Evolutionary conservation across 2,888 invertebrate genomes (phyloP), one percentile per base, ranked within the genome.

Genomic region (Acronicta psi): DNA sequence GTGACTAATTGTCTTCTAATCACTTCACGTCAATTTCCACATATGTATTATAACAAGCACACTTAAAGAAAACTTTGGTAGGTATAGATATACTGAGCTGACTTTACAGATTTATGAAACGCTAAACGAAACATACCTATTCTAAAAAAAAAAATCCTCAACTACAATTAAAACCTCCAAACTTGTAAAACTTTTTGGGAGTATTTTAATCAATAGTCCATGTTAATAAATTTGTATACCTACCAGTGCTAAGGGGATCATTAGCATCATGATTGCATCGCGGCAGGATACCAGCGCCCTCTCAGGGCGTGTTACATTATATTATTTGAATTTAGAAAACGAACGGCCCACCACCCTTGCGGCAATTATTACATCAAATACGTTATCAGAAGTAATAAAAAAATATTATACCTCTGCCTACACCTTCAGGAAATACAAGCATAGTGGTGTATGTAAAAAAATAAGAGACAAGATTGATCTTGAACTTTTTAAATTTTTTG

Each of bases 321-420:
- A 85, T 85, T 82, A 79, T 73, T 69, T 69, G 80, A 83, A 80
- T 80, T 81, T 78, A 78, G 82, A 80, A 79, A 85, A 82, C 84
- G 82, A 83, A 83, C 85, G 67, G 77, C 85, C 86, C 81, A 80
- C 71, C 68, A 66, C 68, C 81, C 71, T 57, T 43, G 57, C 69
- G 72, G 65, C 50, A 45, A 68, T 59, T 61, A 51, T 38, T 16
- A 17, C 8, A 8, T 17, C 20, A 56, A n/a, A 45, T 14, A 53
- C 40, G 13, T 20, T 13, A 59, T 51, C 16, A 41, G 14, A 36
- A 34, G 2, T n/a, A 34, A 13, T n/a, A 34, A 34, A 34, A n/a
- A 29, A 11, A 29, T 29, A 11, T 29, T 2, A 2, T 29, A n/a
- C 2, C 5, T 4, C n/a, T n/a, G n/a, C n/a, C n/a, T n/a, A n/a